These are phyloP conservation scores for Peromyscus melanophrys DNA, from an alignment of 2,797 vertebrate species.

Conservation along the genomic window DNA sequence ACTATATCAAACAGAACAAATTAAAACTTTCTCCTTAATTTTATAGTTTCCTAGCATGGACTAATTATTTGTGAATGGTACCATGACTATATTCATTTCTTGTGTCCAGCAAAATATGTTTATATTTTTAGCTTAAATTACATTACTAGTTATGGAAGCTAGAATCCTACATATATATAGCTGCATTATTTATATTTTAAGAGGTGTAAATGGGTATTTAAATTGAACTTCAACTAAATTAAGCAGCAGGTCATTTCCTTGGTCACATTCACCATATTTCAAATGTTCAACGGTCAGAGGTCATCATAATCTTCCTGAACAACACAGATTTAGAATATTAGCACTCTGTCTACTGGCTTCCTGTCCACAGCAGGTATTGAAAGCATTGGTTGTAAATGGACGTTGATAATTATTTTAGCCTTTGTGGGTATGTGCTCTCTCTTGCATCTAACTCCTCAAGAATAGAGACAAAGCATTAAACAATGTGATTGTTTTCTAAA, in stretches of 20 bases:
- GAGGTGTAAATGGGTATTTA: not conserved
- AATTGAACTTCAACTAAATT: not conserved
- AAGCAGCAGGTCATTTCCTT: not conserved
- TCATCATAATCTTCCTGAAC: not conserved
- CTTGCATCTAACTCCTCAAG: not conserved
- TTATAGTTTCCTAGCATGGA: not conserved
- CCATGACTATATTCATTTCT: not conserved
- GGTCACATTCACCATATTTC: not conserved
- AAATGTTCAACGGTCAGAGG: not conserved
- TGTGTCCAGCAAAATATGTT: not conserved
- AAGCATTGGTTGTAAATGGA: not conserved
- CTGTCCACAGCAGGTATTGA: not conserved
- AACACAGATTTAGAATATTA: not conserved
- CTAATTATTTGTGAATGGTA: not conserved
- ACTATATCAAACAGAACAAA: not conserved
- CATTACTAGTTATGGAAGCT: not conserved
- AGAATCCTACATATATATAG: not conserved
- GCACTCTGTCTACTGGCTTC: not conserved
- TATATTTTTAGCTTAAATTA: conserved; percentile 25
- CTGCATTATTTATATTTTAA: not conserved
- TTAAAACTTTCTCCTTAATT: not conserved
- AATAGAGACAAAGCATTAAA: not conserved
- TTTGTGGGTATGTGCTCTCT: not conserved
- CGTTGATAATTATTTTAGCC: not conserved
- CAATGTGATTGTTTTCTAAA: not conserved